Base-by-base conservation (phyloP, 2,888 invertebrate species). In the Agapostemon virescens region DNA sequence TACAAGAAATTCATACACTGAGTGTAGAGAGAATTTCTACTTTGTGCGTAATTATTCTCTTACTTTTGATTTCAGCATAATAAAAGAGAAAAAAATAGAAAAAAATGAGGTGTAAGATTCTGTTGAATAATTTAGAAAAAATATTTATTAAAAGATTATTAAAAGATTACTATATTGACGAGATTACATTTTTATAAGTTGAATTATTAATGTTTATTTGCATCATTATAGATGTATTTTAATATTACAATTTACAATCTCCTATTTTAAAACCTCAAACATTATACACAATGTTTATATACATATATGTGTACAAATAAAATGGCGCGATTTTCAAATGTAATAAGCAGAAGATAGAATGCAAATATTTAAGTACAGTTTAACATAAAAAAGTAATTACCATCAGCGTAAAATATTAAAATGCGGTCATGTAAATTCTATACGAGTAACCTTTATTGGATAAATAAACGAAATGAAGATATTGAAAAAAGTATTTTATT, bases 401-500 rank as follows among this genome's bases (percentile, higher is more conserved):
- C 52, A 52, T 20, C 13, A 4, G 13, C 13, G 23, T 52, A 52
- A 52, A 11, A 11, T 23, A 52, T 20, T 23, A 52, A 52, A 36
- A 33, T 63, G 3, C 30, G 33, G 4, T 36, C 20, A 63, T n/a
- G 33, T 11, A 63, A n/a, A n/a, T 63, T 36, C 13, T 36, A n/a
- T 13, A 1, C 33, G 63, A 36, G n/a, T 36, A 36, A 63, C 5
- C 13, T 36, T 36, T 9, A 20, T 36, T 36, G 63, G 36, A 63
- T n/a, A 36, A 68, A 49, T 49, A 63, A 40, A 55, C 1, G 40
- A 73, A 52, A 52, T 26, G 42, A 15, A 71, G 71, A 52, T 86
- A 83, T 80, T 86, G 83, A 74, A 86, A 86, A 86, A 86, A 81
- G 83, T 87, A 86, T 80, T 86, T 86, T 86, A 86, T 86, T 86